A percentile compares a stretch with the other conserved stretches of the same genome.
phyloP scores from a whole-genome alignment of 2,113 vertebrate species.

The Eudorcas thomsonii region DNA sequence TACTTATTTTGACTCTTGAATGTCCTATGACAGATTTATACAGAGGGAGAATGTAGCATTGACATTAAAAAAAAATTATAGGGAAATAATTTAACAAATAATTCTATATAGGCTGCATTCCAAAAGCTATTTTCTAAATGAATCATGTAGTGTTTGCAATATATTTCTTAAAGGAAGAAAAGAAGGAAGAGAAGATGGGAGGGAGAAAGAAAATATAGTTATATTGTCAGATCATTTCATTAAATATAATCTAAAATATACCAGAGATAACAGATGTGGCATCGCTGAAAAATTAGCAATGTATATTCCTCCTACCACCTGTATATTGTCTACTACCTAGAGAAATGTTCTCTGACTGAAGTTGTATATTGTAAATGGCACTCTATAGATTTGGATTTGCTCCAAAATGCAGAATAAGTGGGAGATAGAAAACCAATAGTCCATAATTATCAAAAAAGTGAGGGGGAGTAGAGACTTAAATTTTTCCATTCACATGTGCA shows the following conservation, averaged over 20 bases:
- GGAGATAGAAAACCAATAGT: not conserved
- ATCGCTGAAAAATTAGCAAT: not conserved
- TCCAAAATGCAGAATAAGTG: not conserved
- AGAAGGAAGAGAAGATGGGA: not conserved
- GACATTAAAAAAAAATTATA: too few relatives aligned
- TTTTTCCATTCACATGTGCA: accelerated
- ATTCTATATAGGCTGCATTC: not conserved
- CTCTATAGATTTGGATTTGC: not conserved
- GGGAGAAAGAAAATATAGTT: not conserved
- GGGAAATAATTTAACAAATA: not conserved
- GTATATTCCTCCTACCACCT: not conserved
- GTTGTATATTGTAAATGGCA: not conserved
- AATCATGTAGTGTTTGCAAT: not conserved
- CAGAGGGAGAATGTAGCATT: not conserved
- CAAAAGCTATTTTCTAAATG: not conserved
- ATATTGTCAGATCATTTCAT: not conserved
- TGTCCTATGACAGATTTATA: not conserved
- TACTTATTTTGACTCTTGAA: not conserved
- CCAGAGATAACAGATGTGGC: not conserved
- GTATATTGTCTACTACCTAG: not conserved
- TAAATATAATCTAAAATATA: not conserved
- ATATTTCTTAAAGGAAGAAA: not conserved
- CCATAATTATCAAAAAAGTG: not conserved
- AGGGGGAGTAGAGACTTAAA: too few relatives aligned
- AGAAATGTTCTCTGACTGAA: not conserved